phyloP scores from a whole-genome alignment of 2,888 invertebrate genomes.

The Thereva nobilitata region DNA sequence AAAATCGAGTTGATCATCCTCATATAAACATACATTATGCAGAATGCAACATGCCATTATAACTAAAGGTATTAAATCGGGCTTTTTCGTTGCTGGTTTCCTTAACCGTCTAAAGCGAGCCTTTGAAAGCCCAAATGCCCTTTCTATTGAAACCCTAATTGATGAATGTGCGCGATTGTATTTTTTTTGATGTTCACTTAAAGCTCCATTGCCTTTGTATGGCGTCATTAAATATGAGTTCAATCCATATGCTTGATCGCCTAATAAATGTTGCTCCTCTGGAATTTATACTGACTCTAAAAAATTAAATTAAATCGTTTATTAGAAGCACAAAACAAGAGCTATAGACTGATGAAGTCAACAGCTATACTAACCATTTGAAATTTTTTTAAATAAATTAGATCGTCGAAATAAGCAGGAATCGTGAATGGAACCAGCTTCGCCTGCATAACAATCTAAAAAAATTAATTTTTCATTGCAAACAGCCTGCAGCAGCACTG shows the following conservation, averaged over 20 bases:
- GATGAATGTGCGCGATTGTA: background rate
- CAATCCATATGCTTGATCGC: slow-evolving; percentile 4
- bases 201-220: background rate
- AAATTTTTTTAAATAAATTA: slow-evolving; percentile 16
- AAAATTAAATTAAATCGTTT: background rate
- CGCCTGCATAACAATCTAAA: slow-evolving; percentile 24
- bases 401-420: slow-evolving; percentile 30
- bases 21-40: background rate
- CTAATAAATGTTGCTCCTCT: background rate
- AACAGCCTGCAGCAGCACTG: slow-evolving; percentile 14
- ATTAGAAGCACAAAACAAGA: no score
- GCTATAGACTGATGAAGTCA: background rate
- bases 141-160: background rate
- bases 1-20: background rate
- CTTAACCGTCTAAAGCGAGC: background rate
- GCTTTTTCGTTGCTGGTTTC: background rate
- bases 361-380: background rate
- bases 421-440: slow-evolving; percentile 32
- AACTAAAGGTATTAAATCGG: background rate
- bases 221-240: slow-evolving; percentile 1
- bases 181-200: background rate
- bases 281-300: background rate
- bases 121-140: background rate
- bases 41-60: background rate
- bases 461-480: slow-evolving; percentile 24